phyloP scores from a whole-genome alignment of 2,888 invertebrate species.

The Piscicola geometra region DNA sequence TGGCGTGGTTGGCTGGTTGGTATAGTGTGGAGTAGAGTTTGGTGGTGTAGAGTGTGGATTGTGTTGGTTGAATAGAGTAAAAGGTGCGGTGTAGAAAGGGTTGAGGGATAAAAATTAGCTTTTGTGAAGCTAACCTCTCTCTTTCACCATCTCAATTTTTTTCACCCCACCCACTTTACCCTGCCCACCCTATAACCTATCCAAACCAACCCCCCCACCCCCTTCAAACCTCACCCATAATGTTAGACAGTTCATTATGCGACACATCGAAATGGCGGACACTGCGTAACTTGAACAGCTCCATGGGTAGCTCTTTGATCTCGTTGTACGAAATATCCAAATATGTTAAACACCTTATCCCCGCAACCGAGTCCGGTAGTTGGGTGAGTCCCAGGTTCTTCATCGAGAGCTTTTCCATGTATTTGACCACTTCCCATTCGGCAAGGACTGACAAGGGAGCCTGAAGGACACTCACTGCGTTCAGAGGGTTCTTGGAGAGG shows the following conservation, averaged over 20 bases:
- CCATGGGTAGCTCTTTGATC: slow-evolving; percentile 50
- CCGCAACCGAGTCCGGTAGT: slow-evolving; percentile 7
- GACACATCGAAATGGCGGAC: slow-evolving; percentile 42
- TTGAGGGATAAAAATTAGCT: too few species aligned
- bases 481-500: slow-evolving; percentile 48
- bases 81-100: too few species aligned
- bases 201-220: too few species aligned
- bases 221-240: neutral
- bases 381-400: neutral
- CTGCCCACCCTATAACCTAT: too few species aligned
- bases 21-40: too few species aligned
- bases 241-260: neutral
- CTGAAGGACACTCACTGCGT: slow-evolving; percentile 44
- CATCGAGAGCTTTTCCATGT: neutral
- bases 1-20: too few species aligned
- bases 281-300: slow-evolving; percentile 49
- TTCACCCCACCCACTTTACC: too few species aligned
- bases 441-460: too few species aligned
- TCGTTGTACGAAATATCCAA: slow-evolving; percentile 49
- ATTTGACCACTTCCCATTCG: slow-evolving; percentile 4
- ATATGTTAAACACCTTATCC: slow-evolving; percentile 45
- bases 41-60: too few species aligned
- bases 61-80: too few species aligned
- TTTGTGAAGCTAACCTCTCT: too few species aligned
- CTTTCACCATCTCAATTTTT: too few species aligned